phyloP scores from a whole-genome alignment of 2,888 invertebrate species.

The Drosophila anomalata region DNA sequence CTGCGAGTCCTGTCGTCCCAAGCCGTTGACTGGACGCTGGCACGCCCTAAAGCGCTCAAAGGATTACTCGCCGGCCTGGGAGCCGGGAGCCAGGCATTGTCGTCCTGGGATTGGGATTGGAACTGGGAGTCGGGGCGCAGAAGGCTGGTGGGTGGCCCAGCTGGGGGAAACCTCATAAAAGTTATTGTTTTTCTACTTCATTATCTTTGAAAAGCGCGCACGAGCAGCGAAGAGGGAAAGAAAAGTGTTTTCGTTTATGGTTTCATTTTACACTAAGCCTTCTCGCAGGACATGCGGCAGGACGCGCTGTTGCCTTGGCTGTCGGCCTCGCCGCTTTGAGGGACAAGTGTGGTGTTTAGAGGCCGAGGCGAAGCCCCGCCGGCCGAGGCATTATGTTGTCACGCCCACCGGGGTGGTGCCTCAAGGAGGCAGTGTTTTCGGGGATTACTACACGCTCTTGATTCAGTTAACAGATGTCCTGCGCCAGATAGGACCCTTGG shows the following conservation, averaged over 20 bases:
- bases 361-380: constrained; percentile 5
- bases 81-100: not conserved
- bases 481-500: constrained; percentile 1
- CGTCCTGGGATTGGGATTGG: not conserved
- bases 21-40: constrained; percentile 14
- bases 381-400: not conserved
- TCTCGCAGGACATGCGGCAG: constrained; percentile 12
- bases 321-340: constrained; percentile 61
- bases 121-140: not conserved
- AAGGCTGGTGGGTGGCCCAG: constrained; percentile 6
- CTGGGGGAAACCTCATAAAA: constrained; percentile 76
- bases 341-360: constrained; percentile 64
- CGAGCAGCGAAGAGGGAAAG: constrained; percentile 37
- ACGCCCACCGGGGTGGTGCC: no score
- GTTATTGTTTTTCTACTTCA: constrained; percentile 81
- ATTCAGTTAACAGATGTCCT: constrained; percentile 3
- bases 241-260: constrained; percentile 70
- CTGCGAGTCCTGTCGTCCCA: constrained; percentile 18
- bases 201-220: constrained; percentile 72
- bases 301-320: constrained; percentile 51
- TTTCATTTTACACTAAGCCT: constrained; percentile 65
- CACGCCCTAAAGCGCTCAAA: constrained; percentile 72
- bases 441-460: constrained; percentile 15
- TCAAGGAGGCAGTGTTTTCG: no score
- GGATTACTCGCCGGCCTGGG: constrained; percentile 53